Percentiles rank a stretch among this genome's conserved stretches.
Evolutionary conservation across 2,113 vertebrate genomes (phyloP).

Genomic region (Aspidoscelis tigris): DNA sequence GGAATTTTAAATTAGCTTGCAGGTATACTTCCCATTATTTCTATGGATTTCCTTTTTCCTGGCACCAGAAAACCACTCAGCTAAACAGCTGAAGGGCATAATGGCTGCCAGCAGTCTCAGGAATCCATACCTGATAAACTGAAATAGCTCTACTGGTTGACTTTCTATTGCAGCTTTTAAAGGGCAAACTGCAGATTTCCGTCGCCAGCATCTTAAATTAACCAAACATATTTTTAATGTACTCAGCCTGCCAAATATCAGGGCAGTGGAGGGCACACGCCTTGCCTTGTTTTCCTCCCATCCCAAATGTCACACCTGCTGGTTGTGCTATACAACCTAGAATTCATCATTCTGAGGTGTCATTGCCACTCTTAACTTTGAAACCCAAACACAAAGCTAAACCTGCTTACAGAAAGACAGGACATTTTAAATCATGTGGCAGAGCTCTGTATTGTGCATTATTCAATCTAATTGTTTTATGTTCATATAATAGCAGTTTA

Average conservation of each 20-base stretch:
- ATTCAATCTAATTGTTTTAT: neutral
- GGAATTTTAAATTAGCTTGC: neutral
- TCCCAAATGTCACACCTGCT: fast-evolving
- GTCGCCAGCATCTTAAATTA: neutral
- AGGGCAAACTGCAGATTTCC: neutral
- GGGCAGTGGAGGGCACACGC: conserved; percentile 3
- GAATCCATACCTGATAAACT: conserved; percentile 15
- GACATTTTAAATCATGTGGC: fast-evolving
- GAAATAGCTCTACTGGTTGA: neutral
- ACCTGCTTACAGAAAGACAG: neutral
- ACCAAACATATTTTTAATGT: conserved; percentile 39
- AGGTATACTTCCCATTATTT: neutral
- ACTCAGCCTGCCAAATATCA: neutral
- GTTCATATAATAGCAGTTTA: conserved; percentile 9
- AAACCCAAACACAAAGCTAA: neutral
- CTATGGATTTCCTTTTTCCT: neutral
- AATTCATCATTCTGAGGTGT: conserved; percentile 17
- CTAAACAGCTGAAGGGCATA: conserved; percentile 1
- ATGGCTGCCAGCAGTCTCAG: neutral
- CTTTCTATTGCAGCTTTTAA: neutral
- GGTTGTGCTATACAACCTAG: neutral
- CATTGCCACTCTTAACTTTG: fast-evolving
- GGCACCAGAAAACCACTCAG: neutral
- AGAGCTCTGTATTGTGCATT: neutral
- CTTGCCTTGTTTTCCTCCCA: conserved; percentile 10